Evolutionary conservation across 1,140 invertebrate species (phyloP).

Genomic region (Atta cephalotes): DNA sequence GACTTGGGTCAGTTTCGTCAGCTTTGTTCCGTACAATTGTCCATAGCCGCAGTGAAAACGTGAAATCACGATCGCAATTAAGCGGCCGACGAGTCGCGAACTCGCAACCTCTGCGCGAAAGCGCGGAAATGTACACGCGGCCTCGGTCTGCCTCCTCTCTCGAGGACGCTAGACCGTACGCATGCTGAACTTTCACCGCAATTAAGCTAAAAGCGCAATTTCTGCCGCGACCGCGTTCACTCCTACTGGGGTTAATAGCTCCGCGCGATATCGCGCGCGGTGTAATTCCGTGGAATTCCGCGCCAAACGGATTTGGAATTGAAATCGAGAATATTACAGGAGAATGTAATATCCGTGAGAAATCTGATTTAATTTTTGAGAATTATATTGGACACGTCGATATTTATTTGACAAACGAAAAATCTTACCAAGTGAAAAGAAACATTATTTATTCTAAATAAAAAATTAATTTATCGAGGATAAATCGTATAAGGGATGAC

Average conservation of each 20-base stretch:
- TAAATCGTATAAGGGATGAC: background rate
- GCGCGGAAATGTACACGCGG: constrained; percentile 43
- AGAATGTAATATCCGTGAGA: background rate
- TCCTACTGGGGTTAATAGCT: constrained; percentile 70
- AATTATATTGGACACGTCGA: background rate
- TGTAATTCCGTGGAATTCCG: constrained; percentile 63
- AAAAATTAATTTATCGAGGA: background rate
- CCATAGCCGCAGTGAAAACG: constrained; percentile 10
- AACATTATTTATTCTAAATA: background rate
- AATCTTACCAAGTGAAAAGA: no score
- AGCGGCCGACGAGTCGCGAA: constrained; percentile 42
- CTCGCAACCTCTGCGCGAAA: constrained; percentile 16
- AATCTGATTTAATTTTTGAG: background rate
- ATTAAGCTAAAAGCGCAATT: constrained; percentile 78
- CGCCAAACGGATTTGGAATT: constrained; percentile 13
- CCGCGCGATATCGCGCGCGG: constrained; percentile 50
- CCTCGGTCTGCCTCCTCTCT: constrained; percentile 14
- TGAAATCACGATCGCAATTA: constrained; percentile 64
- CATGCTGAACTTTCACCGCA: constrained; percentile 77
- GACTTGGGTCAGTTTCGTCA: background rate
- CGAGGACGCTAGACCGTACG: constrained; percentile 13
- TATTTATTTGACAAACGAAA: background rate
- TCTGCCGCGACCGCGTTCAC: constrained; percentile 65
- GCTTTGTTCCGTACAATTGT: background rate
- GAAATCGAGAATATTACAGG: constrained; percentile 16